Base-by-base conservation (phyloP, 2,113 vertebrate species). In the Sialia sialis region DNA sequence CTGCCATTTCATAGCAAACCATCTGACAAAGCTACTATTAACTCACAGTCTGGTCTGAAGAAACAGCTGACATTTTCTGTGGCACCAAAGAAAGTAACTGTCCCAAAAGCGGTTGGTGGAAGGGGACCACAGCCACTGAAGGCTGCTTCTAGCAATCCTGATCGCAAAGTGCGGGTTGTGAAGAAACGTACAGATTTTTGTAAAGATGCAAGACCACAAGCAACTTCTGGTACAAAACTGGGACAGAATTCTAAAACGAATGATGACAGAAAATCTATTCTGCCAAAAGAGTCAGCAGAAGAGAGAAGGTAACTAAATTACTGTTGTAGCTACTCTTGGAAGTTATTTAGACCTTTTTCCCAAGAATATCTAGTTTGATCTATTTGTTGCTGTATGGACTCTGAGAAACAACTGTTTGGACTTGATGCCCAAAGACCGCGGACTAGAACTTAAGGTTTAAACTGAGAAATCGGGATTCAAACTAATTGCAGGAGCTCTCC, bases 261-360 rank as follows among this genome's bases (percentile, higher is more conserved):
- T 32, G n/a, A 72, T n/a, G 60, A 78, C 27, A 98, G 97, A 88
- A 98, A 98, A 64, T 96, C 96, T 88, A 46, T 96, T 95, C 87
- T 55, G 77, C 56, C 84, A 10, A 97, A 84, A 76, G 98, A 98
- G 80, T 96, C 98, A 2, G 92, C 96, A 23, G 98, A 98, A 91
- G 98, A 98, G 36, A 98, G 97, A 95, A 98, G 98, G 99, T 99
- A 95, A 97, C 32, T 22, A 29, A 72, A 77, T 85, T 81, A 34
- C 32, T 70, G 18, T 59, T 2, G 2, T 29, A 70, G 11, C 22
- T 83, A 58, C 11, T 51, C 44, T 44, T 78, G 7, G 63, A 46
- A 44, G 27, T 17, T 54, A 48, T 38, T 69, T 19, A 44, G 21
- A 16, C 20, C 22, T 73, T 75, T 11, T 84, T 72, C 39, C 27